Base-by-base conservation (phyloP, 2,113 vertebrate genomes). In the Cinclus mexicanus region DNA sequence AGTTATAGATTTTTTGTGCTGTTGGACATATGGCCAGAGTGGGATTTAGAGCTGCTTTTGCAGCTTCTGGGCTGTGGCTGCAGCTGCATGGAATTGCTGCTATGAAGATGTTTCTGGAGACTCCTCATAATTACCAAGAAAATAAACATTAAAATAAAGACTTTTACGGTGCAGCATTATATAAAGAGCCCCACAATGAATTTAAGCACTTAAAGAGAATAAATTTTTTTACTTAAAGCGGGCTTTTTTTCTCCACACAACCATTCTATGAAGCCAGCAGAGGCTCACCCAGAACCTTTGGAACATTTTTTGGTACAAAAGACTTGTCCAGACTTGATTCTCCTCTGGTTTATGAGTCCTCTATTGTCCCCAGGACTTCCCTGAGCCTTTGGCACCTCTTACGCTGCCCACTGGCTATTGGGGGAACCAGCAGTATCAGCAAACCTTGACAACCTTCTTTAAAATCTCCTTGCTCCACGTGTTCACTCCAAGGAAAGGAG, bases 341-440 rank as follows among this genome's bases (percentile, higher is more conserved):
- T 77, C 17, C 14, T 1, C 0, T 18, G 26, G 14, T n/a, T 87
- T 52, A 8, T 14, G 23, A 52, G 42, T 20, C 24, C 7, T 28
- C 59, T 60, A 0, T 50, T 11, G 14, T 69, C 23, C 9, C 5
- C 24, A 24, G 55, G 37, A 41, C 16, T 69, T 61, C 17, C 22
- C 23, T 0, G 11, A 68, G 49, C 53, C 59, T 25, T 65, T 64
- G 44, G 20, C 12, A 3, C 0, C 1, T 75, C 39, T 12, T 37
- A 3, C 0, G 0, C 21, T 81, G 35, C 46, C 55, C 0, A 1
- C 11, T 33, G 47, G 8, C 24, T 57, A 19, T 19, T 33, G 11
- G 26, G 26, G 41, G 16, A 49, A 14, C 56, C 55, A 19, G 18
- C 9, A 61, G 21, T 46, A 39, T 46, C 80, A 9, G 20, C 28